These are phyloP conservation scores for Drosophila pseudotakahashii DNA, from an alignment of 2,888 invertebrate species.

Conservation along the genomic window DNA sequence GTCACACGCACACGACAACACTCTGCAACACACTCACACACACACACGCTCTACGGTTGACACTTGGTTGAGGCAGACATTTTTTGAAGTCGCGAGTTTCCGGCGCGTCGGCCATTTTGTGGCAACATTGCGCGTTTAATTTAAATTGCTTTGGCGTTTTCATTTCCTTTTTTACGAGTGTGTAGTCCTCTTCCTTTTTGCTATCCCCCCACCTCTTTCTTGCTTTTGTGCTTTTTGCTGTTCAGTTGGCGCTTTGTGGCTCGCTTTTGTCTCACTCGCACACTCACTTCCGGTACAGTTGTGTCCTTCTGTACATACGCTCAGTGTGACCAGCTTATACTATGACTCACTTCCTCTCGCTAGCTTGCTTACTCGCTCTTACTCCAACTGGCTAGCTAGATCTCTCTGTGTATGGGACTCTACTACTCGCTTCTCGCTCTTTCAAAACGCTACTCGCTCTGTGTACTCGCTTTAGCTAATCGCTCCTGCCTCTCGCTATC, in stretches of 20 bases:
- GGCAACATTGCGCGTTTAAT: conserved; percentile 63
- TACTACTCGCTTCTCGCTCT: conserved; percentile 9
- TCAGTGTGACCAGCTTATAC: conserved; percentile 3
- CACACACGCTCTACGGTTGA: conserved; percentile 6
- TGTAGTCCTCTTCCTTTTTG: conserved; percentile 5
- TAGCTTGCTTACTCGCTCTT: conserved; percentile 15
- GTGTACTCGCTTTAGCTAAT: conserved; percentile 8
- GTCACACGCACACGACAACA: conserved; percentile 51
- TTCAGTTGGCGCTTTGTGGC: conserved; percentile 30
- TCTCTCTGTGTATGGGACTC: conserved; percentile 25
- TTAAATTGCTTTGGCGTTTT: conserved; percentile 67
- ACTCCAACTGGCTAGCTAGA: conserved; percentile 13
- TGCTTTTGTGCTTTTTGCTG: conserved; percentile 31
- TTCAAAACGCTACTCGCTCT: background rate
- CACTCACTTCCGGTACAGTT: conserved; percentile 28
- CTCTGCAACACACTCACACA: conserved; percentile 9
- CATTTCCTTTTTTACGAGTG: conserved; percentile 40
- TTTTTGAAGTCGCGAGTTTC: conserved; percentile 43
- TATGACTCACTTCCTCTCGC: conserved; percentile 11
- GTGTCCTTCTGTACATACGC: conserved; percentile 21
- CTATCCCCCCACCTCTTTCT: background rate
- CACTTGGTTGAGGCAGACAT: conserved; percentile 39
- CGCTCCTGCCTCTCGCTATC: conserved; percentile 12
- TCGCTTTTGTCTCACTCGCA: conserved; percentile 21
- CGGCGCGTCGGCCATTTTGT: conserved; percentile 48